Conservation (phyloP, 2,797 vertebrate genomes). For the Gastrophryne carolinensis region DNA sequence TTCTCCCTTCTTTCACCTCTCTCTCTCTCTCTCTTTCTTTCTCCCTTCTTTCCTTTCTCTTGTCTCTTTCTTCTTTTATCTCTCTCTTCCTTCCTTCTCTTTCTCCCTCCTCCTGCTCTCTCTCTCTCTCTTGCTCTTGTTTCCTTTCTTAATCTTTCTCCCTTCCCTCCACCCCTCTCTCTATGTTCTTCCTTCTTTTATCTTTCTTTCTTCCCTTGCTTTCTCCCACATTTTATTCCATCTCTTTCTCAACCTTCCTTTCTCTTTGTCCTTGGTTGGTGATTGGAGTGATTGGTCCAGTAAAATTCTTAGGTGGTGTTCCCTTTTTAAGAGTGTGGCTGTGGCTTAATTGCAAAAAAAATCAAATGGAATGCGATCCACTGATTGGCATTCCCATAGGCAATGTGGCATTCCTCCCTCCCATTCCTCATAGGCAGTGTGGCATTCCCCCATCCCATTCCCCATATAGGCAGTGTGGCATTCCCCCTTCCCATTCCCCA, state of each 20-base stretch:
- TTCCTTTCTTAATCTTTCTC: background rate
- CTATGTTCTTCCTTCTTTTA: background rate
- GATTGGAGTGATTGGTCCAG: too few relatives aligned
- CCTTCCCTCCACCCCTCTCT: background rate
- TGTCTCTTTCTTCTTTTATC: background rate
- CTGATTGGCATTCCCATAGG: too few relatives aligned
- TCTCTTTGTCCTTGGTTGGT: background rate
- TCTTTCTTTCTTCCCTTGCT: background rate
- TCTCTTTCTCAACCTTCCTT: background rate
- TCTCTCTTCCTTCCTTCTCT: background rate
- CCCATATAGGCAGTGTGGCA: too few relatives aligned
- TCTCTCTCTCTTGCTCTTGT: background rate
- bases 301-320: too few relatives aligned
- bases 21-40: background rate
- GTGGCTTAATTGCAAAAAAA: too few relatives aligned
- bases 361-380: too few relatives aligned
- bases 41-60: background rate
- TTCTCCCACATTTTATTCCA: too few relatives aligned
- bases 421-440: too few relatives aligned
- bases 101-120: fast-evolving
- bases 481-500: too few relatives aligned
- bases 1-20: background rate
- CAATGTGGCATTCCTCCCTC: too few relatives aligned
- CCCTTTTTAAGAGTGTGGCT: too few relatives aligned
- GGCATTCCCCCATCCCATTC: too few relatives aligned